Evolutionary conservation across 2,113 vertebrate genomes (phyloP), one percentile per base, ranked within the genome.

Genomic region (Chloebia gouldiae): DNA sequence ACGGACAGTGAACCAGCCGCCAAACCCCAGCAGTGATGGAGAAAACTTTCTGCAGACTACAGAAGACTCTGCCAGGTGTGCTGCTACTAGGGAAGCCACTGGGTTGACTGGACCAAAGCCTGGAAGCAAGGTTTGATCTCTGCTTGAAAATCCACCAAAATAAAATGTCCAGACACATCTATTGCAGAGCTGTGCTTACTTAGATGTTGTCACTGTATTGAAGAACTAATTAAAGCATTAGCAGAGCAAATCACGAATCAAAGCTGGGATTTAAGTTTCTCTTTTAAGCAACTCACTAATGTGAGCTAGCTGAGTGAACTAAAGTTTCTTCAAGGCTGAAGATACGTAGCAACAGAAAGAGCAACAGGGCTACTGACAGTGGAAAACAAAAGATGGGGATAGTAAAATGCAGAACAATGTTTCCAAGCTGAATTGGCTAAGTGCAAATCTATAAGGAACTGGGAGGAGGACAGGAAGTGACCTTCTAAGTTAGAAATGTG

Each of bases 21-120:
- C 93, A 96, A 96, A 70, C n/a, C 25, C 44, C 86, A 83, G 75
- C 18, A 1, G 81, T 70, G 71, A 25, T 35, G 40, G 68, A 59
- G 56, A 83, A 86, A 88, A 91, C 33, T 78, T 94, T 88, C 71
- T 86, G 54, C 90, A 92, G 42, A 59, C 54, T 88, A 33, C 40
- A 80, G 90, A 92, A 88, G 68, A 54, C 17, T 64, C 50, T 91
- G 81, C 84, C 92, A 90, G 90, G 88, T 96, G 66, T 88, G 21
- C 68, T 88, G 79, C 79, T 86, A 77, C 92, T 86, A 88, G 54
- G 50, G 11, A 95, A 93, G 79, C 42, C 86, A 88, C 59, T 80
- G 63, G 54, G 23, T 68, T 87, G 66, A 93, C 85, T 90, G 81
- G 69, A 94, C 68, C 49, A 84, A 77, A 86, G 80, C 60, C 72